A percentile compares a stretch with the other conserved stretches of the same genome.
Evolutionary conservation across 2,113 vertebrate species (phyloP).

Genomic region (Cygnus buccinator): DNA sequence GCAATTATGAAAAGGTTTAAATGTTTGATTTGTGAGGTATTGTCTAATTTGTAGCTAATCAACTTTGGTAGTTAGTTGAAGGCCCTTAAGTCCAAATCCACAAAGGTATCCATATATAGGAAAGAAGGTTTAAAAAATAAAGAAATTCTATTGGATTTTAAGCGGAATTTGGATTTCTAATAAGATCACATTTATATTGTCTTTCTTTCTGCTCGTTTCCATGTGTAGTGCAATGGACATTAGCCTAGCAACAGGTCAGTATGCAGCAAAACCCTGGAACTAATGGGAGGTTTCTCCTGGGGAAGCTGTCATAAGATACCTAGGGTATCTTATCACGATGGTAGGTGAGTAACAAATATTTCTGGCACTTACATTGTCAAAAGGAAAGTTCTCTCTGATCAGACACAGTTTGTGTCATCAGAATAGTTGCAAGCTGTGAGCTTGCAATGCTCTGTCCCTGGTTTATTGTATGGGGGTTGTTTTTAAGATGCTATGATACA

Average conservation of each 20-base stretch:
- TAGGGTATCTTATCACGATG: not conserved
- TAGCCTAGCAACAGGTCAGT: not conserved
- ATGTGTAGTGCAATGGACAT: not conserved
- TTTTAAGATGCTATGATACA: not conserved
- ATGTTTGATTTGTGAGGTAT: not conserved
- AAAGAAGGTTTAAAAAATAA: not conserved
- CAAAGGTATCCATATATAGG: not conserved
- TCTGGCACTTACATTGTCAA: not conserved
- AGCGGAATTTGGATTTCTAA: not conserved
- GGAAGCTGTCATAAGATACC: not conserved
- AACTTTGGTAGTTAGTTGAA: not conserved
- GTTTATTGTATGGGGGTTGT: not conserved
- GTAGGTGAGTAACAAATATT: not conserved
- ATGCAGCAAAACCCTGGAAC: not conserved
- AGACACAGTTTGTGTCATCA: not conserved
- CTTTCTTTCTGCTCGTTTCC: not conserved
- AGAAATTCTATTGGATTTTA: not conserved
- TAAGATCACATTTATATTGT: not conserved
- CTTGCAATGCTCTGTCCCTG: not conserved
- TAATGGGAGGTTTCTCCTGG: not conserved
- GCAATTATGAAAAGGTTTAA: not conserved
- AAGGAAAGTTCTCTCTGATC: not conserved
- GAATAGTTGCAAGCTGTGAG: not conserved
- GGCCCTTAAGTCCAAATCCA: not conserved
- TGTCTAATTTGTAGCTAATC: conserved; percentile 25